Conservation (phyloP, 1,140 invertebrate species). For the Drosophila parvula region DNA sequence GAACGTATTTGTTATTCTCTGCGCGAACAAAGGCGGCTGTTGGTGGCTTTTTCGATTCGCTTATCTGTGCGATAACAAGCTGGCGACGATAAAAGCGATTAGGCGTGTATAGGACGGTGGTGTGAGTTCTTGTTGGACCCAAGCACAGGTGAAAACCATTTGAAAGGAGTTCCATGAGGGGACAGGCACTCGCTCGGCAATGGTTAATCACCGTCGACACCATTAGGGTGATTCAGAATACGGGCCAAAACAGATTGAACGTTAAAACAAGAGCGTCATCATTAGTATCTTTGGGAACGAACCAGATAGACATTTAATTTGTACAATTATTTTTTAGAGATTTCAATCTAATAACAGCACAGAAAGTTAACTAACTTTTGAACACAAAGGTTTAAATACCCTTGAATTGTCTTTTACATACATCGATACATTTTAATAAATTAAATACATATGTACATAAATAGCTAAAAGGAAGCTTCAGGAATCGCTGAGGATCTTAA, state of each 20-base stretch:
- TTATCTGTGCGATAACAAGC: constrained; percentile 69
- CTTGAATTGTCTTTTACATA: neutral
- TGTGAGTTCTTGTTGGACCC: neutral
- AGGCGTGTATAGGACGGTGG: constrained; percentile 41
- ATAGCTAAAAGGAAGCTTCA: too few species aligned
- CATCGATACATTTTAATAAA: too few species aligned
- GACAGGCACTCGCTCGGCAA: neutral
- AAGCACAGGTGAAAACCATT: constrained; percentile 1
- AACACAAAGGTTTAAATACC: neutral
- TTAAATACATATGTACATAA: too few species aligned
- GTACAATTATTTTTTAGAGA: neutral
- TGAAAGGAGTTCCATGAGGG: neutral
- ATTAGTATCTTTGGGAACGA: neutral
- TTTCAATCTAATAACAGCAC: neutral
- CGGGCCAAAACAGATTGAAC: neutral
- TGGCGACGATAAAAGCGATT: constrained; percentile 68
- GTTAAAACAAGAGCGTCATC: constrained; percentile 1
- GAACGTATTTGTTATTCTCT: constrained; percentile 29
- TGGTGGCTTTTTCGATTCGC: constrained; percentile 20
- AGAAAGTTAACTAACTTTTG: neutral
- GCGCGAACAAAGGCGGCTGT: constrained; percentile 51
- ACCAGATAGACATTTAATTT: neutral
- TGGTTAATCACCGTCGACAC: neutral
- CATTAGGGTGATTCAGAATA: constrained; percentile 22
- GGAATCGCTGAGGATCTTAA: too few species aligned